Conservation (phyloP, 1,140 invertebrate genomes). For the Pseudomyrmex gracilis region DNA sequence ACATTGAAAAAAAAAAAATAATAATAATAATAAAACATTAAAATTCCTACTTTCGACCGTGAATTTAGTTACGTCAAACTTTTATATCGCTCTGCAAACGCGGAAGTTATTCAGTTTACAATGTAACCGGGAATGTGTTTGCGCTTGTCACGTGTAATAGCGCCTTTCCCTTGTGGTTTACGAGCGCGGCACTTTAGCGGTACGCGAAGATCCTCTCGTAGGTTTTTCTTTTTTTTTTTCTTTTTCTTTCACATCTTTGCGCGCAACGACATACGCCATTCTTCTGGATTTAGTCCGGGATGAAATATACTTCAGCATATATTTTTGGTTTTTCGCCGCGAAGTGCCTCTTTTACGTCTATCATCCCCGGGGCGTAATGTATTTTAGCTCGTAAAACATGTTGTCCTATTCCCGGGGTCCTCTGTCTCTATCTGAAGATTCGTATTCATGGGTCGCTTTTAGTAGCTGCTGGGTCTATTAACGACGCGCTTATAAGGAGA, state of each 20-base stretch:
- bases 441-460: constrained; percentile 59
- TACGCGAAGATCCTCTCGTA: background rate
- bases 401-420: constrained; percentile 21
- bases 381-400: constrained; percentile 55
- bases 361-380: constrained; percentile 42
- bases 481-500: constrained; percentile 61
- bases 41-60: background rate
- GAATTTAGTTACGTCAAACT: constrained; percentile 27
- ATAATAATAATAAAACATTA: too few species aligned
- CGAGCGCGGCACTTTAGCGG: constrained; percentile 36
- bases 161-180: constrained; percentile 38
- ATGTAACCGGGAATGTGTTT: constrained; percentile 53
- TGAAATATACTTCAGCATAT: constrained; percentile 51
- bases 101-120: constrained; percentile 48
- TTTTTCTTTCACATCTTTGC: constrained; percentile 34
- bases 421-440: constrained; percentile 59
- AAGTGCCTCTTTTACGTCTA: constrained; percentile 55
- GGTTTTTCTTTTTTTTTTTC: too few species aligned
- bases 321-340: constrained; percentile 43
- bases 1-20: background rate
- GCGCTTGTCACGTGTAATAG: constrained; percentile 53
- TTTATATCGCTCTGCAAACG: constrained; percentile 25
- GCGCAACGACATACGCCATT: constrained; percentile 41
- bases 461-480: constrained; percentile 55
- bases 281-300: constrained; percentile 45